These are phyloP conservation scores for Galago senegalensis DNA, from an alignment of 2,797 vertebrate genomes.

Conservation along the genomic window DNA sequence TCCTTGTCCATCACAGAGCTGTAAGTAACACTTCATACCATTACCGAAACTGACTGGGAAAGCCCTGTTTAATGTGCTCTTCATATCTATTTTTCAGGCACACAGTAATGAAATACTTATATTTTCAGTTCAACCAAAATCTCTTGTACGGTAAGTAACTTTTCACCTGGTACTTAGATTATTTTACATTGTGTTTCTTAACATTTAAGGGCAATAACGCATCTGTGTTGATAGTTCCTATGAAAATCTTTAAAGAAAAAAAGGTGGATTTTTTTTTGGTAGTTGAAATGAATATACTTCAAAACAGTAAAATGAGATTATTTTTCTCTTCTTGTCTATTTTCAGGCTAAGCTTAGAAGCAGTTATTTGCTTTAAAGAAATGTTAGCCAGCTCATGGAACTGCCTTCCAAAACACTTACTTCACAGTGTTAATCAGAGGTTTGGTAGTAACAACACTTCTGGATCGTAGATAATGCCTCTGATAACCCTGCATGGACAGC, in stretches of 20 bases:
- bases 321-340: constrained; percentile 70
- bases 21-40: constrained; percentile 89
- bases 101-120: constrained; percentile 97
- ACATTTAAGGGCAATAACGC: constrained; percentile 52
- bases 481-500: constrained; percentile 62
- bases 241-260: constrained; percentile 37
- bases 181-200: constrained; percentile 7
- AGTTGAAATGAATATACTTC: constrained; percentile 61
- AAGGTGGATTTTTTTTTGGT: background rate
- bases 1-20: constrained; percentile 95
- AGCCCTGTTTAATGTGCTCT: constrained; percentile 6
- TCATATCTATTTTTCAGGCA: constrained; percentile 89
- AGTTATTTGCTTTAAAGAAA: constrained; percentile 93
- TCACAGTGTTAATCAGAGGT: constrained; percentile 94
- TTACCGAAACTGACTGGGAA: background rate
- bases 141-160: constrained; percentile 94
- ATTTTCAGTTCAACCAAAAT: constrained; percentile 96
- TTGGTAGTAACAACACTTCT: constrained; percentile 93
- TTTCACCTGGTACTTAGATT: background rate
- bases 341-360: constrained; percentile 95
- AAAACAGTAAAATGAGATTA: constrained; percentile 55
- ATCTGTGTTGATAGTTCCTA: constrained; percentile 7
- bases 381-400: constrained; percentile 93
- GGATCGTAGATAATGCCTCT: constrained; percentile 87
- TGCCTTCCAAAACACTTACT: constrained; percentile 97